phyloP scores from a whole-genome alignment of 2,113 vertebrate genomes.

The Xyrauchen texanus region DNA sequence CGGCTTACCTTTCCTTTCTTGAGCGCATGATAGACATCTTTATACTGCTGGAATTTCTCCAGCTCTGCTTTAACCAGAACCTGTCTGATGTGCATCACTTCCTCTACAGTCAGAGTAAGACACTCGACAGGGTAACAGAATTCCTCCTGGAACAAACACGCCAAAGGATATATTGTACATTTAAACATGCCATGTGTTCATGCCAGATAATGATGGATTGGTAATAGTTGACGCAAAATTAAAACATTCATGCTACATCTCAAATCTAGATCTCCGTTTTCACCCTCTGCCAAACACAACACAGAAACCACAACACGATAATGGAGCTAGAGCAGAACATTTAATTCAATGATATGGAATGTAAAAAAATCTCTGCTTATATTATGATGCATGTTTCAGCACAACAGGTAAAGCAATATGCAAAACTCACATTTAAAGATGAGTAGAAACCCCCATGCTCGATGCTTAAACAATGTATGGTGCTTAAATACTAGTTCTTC shows the following conservation, averaged over 20 bases:
- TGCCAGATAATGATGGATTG: background rate
- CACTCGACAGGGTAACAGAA: constrained; percentile 94
- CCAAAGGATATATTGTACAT: background rate
- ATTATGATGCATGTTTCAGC: background rate
- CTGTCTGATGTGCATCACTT: constrained; percentile 98
- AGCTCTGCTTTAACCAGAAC: constrained; percentile 97
- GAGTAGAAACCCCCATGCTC: background rate
- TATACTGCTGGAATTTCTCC: constrained; percentile 97
- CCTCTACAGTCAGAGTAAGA: constrained; percentile 92
- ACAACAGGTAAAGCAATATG: background rate
- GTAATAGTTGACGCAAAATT: background rate
- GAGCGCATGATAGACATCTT: constrained; percentile 91
- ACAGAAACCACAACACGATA: constrained; percentile 10
- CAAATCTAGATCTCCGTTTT: background rate
- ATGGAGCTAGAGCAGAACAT: background rate
- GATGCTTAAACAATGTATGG: background rate
- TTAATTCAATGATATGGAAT: background rate
- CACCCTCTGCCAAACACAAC: background rate
- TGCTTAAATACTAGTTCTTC: background rate
- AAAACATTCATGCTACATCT: background rate
- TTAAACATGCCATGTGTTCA: background rate
- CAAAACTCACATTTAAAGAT: background rate
- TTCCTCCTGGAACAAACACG: constrained; percentile 85
- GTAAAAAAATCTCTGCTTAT: background rate
- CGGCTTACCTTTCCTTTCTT: constrained; percentile 95